Conservation (phyloP, 2,888 invertebrate genomes). For the Dusona sp. region DNA sequence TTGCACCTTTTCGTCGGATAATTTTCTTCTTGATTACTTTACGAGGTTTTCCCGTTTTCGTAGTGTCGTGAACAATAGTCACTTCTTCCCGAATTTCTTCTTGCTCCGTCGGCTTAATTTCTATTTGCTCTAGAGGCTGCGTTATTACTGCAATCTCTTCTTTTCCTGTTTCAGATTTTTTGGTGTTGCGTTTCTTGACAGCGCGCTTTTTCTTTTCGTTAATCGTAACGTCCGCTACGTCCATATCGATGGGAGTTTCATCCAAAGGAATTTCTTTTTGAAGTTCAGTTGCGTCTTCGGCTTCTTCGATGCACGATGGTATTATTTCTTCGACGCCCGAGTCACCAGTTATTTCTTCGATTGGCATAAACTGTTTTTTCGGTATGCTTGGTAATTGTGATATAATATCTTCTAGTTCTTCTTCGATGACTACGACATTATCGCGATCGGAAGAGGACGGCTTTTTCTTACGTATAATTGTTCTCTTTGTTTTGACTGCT, state of each 20-base stretch:
- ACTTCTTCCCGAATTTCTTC: conserved; percentile 73
- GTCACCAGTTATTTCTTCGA: conserved; percentile 79
- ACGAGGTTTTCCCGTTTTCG: conserved; percentile 70
- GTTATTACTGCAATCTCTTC: conserved; percentile 82
- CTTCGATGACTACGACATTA: conserved; percentile 81
- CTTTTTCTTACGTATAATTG: conserved; percentile 79
- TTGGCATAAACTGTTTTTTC: conserved; percentile 81
- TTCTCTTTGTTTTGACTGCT: conserved; percentile 82
- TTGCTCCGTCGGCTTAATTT: conserved; percentile 69
- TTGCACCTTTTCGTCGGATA: conserved; percentile 82
- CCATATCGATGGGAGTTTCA: conserved; percentile 54
- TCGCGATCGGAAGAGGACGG: conserved; percentile 71
- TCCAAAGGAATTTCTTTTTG: conserved; percentile 56
- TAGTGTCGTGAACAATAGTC: conserved; percentile 75
- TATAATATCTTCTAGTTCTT: conserved; percentile 81
- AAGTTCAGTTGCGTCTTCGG: conserved; percentile 71
- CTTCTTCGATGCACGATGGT: conserved; percentile 79
- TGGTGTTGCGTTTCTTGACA: neutral
- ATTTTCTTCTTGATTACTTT: conserved; percentile 82
- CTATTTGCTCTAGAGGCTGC: conserved; percentile 69
- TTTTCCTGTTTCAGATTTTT: conserved; percentile 78
- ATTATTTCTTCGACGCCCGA: conserved; percentile 76
- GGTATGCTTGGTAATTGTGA: conserved; percentile 78
- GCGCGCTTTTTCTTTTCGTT: conserved; percentile 72
- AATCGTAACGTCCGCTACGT: conserved; percentile 63